Percentiles rank a stretch among this genome's conserved stretches.
These are phyloP conservation scores for Eunapius fragilis DNA, from an alignment of 37 sponge, comb jelly and placozoan genomes.

Conservation along the genomic window DNA sequence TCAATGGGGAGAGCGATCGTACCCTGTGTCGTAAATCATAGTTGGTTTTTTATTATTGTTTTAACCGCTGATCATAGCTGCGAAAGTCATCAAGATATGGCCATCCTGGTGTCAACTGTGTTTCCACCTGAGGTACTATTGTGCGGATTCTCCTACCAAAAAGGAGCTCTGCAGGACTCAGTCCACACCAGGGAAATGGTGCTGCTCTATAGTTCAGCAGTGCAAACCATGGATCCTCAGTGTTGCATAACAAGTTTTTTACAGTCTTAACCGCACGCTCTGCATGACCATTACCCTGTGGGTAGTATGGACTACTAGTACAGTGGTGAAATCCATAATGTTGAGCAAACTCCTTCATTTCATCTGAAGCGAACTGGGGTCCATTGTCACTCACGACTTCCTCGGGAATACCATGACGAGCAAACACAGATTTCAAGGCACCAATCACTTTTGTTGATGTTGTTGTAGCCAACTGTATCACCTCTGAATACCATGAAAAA, in stretches of 20 bases:
- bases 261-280: constrained; percentile 28
- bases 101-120: constrained; percentile 27
- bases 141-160: constrained; percentile 1
- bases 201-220: neutral
- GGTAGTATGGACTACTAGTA: constrained; percentile 16
- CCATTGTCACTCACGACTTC: constrained; percentile 16
- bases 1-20: neutral
- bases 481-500: neutral
- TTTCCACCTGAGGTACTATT: constrained; percentile 13
- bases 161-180: constrained; percentile 15
- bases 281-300: constrained; percentile 26
- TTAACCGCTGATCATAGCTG: neutral
- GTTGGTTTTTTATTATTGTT: too few species aligned
- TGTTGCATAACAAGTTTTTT: constrained; percentile 3
- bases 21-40: constrained; percentile 2
- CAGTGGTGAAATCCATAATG: neutral
- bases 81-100: constrained; percentile 9
- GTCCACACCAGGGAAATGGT: too few species aligned
- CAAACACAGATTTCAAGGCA: constrained; percentile 11
- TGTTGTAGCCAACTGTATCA: constrained; percentile 8
- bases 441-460: constrained; percentile 13
- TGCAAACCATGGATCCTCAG: constrained; percentile 14
- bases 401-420: constrained; percentile 23
- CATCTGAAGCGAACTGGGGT: constrained; percentile 22
- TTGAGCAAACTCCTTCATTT: constrained; percentile 14